These are phyloP conservation scores for Dicentrarchus labrax DNA, from an alignment of 2,113 vertebrate genomes.

Conservation along the genomic window DNA sequence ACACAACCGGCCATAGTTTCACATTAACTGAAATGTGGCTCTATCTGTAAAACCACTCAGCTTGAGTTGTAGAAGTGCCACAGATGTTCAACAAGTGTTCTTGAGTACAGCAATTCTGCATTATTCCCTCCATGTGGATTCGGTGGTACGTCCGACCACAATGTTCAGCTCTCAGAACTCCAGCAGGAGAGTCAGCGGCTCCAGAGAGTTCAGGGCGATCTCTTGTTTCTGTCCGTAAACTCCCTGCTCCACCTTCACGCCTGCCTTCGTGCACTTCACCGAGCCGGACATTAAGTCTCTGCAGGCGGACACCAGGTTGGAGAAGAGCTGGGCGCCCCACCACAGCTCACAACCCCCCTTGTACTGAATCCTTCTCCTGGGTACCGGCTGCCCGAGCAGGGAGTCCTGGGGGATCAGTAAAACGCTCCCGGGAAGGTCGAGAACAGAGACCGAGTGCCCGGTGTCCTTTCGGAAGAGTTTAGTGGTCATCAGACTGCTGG, in stretches of 20 bases:
- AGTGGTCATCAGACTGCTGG: conserved; percentile 86
- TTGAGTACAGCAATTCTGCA: too few species aligned
- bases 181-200: conserved; percentile 89
- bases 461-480: conserved; percentile 87
- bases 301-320: conserved; percentile 86
- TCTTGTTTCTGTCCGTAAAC: conserved; percentile 90
- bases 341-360: conserved; percentile 86
- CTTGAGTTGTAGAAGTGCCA: too few species aligned
- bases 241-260: conserved; percentile 84
- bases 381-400: conserved; percentile 83
- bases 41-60: neutral
- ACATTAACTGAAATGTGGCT: neutral
- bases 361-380: conserved; percentile 87
- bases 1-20: neutral
- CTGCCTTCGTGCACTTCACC: conserved; percentile 78
- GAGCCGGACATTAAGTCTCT: conserved; percentile 82
- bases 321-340: conserved; percentile 87
- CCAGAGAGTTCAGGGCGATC: conserved; percentile 87
- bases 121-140: too few species aligned
- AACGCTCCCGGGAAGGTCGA: conserved; percentile 89
- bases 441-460: conserved; percentile 83
- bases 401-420: conserved; percentile 92
- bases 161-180: conserved; percentile 84
- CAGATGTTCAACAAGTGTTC: too few species aligned
- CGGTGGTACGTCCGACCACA: too few species aligned